phyloP scores from a whole-genome alignment of 2,888 invertebrate species.

The Ditula angustiorana region DNA sequence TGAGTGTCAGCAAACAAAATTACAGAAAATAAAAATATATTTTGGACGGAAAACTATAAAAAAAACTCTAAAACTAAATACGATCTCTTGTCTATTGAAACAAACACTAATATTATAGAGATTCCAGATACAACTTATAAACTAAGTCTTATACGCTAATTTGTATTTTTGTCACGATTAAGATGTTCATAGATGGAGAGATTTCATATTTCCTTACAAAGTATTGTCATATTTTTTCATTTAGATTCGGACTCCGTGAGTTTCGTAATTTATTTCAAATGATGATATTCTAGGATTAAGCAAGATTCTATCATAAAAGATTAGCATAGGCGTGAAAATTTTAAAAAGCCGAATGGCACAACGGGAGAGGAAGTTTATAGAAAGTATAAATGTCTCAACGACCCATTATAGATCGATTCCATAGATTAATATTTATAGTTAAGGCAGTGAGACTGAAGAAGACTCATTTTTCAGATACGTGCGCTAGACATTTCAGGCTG shows the following conservation, averaged over 20 bases:
- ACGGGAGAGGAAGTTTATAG: slow-evolving; percentile 55
- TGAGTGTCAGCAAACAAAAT: not conserved
- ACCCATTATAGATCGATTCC: no score
- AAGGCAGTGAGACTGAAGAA: not conserved
- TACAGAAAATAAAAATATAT: slow-evolving; percentile 52
- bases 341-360: slow-evolving; percentile 62
- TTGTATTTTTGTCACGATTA: slow-evolving; percentile 49
- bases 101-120: slow-evolving; percentile 47
- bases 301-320: not conserved
- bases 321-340: not conserved
- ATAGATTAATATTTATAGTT: no score
- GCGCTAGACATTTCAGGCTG: no score
- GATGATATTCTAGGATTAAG: not conserved
- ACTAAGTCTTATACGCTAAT: slow-evolving; percentile 55
- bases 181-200: slow-evolving; percentile 14
- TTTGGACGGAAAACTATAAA: slow-evolving; percentile 77
- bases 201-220: not conserved
- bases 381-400: no score
- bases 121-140: slow-evolving; percentile 38
- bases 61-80: slow-evolving; percentile 55
- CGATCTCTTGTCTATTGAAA: slow-evolving; percentile 45
- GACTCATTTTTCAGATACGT: no score
- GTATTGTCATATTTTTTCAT: not conserved
- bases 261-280: not conserved
- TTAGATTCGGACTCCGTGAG: slow-evolving; percentile 3